A percentile compares a stretch with the other conserved stretches of the same genome.
Evolutionary conservation across 2,797 vertebrate species (phyloP).

Genomic region (Perodicticus potto): DNA sequence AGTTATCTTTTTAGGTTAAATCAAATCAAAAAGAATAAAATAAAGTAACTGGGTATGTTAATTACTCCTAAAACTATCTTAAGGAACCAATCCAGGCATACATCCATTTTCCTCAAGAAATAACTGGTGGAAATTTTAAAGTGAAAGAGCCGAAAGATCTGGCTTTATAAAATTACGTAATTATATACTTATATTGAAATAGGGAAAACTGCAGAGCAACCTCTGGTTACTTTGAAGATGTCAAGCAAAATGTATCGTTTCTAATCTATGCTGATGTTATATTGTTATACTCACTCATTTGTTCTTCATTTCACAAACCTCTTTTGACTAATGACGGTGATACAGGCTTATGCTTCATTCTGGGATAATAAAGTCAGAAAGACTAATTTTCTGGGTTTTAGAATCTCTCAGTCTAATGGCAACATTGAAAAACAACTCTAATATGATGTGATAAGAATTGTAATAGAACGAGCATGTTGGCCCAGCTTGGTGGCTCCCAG

Average conservation of each 20-base stretch:
- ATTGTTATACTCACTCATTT: background rate
- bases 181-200: background rate
- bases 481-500: no score
- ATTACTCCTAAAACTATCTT: background rate
- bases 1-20: background rate
- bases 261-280: background rate
- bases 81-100: background rate
- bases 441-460: background rate
- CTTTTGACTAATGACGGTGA: background rate
- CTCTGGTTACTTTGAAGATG: background rate
- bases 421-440: background rate
- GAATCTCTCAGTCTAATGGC: background rate
- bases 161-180: background rate
- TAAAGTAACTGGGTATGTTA: background rate
- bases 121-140: background rate
- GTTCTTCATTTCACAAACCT: background rate
- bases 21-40: background rate
- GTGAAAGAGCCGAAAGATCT: background rate
- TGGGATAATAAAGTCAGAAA: background rate
- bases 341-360: background rate
- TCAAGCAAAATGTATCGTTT: background rate
- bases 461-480: background rate
- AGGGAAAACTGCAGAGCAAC: background rate
- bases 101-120: background rate
- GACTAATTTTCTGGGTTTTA: conserved; percentile 1